Evolutionary conservation across 2,113 vertebrate genomes (phyloP).

Genomic region (Chaetorhynchus papuensis): DNA sequence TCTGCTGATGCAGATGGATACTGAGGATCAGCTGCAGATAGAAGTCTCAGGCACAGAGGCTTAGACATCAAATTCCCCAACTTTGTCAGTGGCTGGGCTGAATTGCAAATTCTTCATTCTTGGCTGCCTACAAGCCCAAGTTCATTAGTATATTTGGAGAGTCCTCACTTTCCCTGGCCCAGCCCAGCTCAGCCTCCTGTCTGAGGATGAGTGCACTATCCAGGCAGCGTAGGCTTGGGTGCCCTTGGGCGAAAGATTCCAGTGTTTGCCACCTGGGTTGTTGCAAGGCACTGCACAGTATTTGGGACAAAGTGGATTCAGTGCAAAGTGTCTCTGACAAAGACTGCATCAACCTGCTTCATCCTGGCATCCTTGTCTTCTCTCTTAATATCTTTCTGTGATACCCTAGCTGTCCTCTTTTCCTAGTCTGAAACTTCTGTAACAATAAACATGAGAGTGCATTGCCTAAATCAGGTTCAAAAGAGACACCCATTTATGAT

Average conservation of each 20-base stretch:
- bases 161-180: neutral
- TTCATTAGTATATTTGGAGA: neutral
- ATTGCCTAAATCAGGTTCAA: neutral
- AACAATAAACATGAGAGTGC: neutral
- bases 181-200: neutral
- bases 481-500: neutral
- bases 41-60: neutral
- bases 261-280: neutral
- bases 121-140: neutral
- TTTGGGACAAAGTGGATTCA: conserved; percentile 1
- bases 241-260: neutral
- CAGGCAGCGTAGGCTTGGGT: neutral
- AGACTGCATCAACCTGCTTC: neutral
- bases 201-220: neutral
- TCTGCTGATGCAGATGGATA: neutral
- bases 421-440: neutral
- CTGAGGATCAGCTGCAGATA: neutral
- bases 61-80: neutral
- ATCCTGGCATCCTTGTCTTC: neutral
- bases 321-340: neutral
- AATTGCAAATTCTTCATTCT: neutral
- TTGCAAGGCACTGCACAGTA: neutral
- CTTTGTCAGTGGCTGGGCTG: neutral
- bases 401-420: neutral
- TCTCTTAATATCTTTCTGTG: neutral